A percentile compares a stretch with the other conserved stretches of the same genome.
Conservation (phyloP, 1,140 invertebrate species). For the Phenacoccus solenopsis region DNA sequence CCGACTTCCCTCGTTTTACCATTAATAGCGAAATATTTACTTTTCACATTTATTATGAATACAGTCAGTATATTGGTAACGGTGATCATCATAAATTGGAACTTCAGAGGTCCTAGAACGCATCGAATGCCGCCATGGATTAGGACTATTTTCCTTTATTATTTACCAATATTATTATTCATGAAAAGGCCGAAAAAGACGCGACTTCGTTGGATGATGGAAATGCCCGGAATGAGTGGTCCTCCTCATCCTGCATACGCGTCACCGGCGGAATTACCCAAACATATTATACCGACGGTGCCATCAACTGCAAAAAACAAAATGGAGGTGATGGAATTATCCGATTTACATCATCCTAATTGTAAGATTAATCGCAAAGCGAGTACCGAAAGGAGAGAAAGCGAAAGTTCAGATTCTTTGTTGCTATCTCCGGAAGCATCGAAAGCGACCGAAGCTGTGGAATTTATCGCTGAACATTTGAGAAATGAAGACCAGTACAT, state of each 20-base stretch:
- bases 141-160: constrained; percentile 83
- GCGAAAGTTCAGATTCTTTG: constrained; percentile 79
- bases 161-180: constrained; percentile 68
- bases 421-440: constrained; percentile 81
- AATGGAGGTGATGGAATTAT: constrained; percentile 85
- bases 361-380: constrained; percentile 84
- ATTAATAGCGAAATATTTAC: constrained; percentile 93
- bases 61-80: constrained; percentile 97
- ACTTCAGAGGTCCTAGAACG: constrained; percentile 74
- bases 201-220: constrained; percentile 89
- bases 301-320: constrained; percentile 49
- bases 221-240: constrained; percentile 72
- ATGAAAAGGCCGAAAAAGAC: constrained; percentile 90
- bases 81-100: constrained; percentile 98
- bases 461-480: constrained; percentile 95
- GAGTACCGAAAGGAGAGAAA: constrained; percentile 62
- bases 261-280: constrained; percentile 63
- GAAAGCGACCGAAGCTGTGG: constrained; percentile 91
- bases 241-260: constrained; percentile 64
- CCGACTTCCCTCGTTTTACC: constrained; percentile 92
- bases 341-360: constrained; percentile 88
- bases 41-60: constrained; percentile 99
- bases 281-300: constrained; percentile 42
- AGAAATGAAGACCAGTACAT: constrained; percentile 94
- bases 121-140: constrained; percentile 91